Base-by-base conservation (phyloP, 2,113 vertebrate genomes). In the Progne subis region DNA sequence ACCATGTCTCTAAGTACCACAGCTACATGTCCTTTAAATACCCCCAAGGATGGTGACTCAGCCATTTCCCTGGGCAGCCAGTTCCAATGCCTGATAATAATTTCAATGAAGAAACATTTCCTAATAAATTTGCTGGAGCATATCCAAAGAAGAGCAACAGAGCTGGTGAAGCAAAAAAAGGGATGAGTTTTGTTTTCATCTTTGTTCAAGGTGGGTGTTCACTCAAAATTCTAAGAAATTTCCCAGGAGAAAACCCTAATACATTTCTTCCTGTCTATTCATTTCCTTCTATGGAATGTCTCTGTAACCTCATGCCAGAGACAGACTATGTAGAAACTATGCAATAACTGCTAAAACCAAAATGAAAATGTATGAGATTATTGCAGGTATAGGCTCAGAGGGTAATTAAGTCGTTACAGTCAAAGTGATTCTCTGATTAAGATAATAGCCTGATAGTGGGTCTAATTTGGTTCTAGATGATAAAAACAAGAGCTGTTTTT, bases 391-490 rank as follows among this genome's bases (percentile, higher is more conserved):
- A 23, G 70, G 55, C 92, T 69, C 67, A 85, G 79, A 79, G 61
- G 50, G 90, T 94, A 92, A 95, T 81, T 47, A 91, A 92, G 18
- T 92, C 78, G 85, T 91, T 95, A 74, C 29, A 71, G 64, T 75
- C 56, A n/a, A 76, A 86, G 14, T 60, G 70, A 68, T 86, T 78
- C 85, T 49, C 46, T 77, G 74, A 82, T 88, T 85, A 94, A 69
- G 65, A 39, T 49, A 92, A 61, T 37, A 91, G 49, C 29, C 57
- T 92, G 81, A 91, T 71, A 70, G 44, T 46, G 50, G 11, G 5
- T 61, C 57, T 94, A 69, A 95, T 91, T 87, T 82, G 31, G n/a
- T 55, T 91, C 83, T 34, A 60, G 41, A 67, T 50, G 28, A 95
- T 61, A 59, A 94, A 80, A 95, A 70, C 32, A 87, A 68, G 70